Percentiles rank a stretch among this genome's conserved stretches.
phyloP scores from a whole-genome alignment of 2,888 invertebrate species.

The Mystacides longicornis region DNA sequence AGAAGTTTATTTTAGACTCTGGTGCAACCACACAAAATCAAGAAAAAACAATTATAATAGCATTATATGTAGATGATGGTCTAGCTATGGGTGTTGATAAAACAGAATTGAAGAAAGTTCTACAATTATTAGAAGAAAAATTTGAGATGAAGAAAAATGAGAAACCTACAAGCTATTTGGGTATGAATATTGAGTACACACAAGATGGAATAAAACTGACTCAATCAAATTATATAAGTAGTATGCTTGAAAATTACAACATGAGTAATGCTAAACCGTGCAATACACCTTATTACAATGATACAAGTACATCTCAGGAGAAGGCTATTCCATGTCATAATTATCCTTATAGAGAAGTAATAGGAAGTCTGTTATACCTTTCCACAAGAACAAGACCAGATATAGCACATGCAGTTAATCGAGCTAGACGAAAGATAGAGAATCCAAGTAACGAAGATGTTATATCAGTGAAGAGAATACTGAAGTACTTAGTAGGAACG shows the following conservation, averaged over 20 bases:
- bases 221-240: background rate
- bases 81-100: background rate
- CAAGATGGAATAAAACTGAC: background rate
- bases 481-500: background rate
- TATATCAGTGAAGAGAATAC: background rate
- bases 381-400: background rate
- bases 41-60: background rate
- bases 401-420: background rate
- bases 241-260: background rate
- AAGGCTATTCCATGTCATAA: background rate
- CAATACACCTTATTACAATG: background rate
- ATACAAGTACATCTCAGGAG: background rate
- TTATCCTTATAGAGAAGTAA: background rate
- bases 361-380: background rate
- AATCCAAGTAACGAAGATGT: background rate
- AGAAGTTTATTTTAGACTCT: background rate
- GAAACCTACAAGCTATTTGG: background rate
- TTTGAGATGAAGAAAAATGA: background rate
- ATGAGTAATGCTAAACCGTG: background rate
- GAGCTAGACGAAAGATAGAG: background rate
- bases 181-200: background rate
- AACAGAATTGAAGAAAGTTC: constrained; percentile 7
- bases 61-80: constrained; percentile 2
- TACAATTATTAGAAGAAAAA: constrained; percentile 1
- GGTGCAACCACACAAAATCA: background rate